Evolutionary conservation across 1,140 invertebrate species (phyloP), one percentile per base, ranked within the genome.

Genomic region (Ceratina japonica): DNA sequence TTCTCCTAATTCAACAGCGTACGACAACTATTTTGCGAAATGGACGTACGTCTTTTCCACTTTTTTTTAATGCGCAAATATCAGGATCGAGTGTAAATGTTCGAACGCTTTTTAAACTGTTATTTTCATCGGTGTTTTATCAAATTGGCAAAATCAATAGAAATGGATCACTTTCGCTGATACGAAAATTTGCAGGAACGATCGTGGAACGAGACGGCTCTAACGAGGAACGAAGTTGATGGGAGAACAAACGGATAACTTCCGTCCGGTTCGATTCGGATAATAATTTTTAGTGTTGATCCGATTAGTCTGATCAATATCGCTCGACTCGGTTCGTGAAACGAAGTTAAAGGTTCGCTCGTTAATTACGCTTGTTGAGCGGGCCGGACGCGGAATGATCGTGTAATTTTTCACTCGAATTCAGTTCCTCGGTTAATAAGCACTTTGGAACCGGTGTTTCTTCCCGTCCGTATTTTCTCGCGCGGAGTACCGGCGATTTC

Each of bases 351-450:
- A 82, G 69, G 70, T 75, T 52, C 66, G 64, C 51, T 79, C 82
- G 86, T 86, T 88, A 83, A 88, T 89, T 87, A 88, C 66, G 64
- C 64, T 61, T 69, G 65, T 49, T 75, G 80, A 83, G 78, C 59
- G 64, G 10, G 20, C 37, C 20, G 44, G 69, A 75, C 61, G 61
- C 66, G 75, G 86, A 37, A 87, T 87, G 80, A 86, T 69, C 37
- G 85, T 77, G 75, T 72, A 63, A 80, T 64, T 83, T 80, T 77
- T 66, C 56, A 61, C 37, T 74, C 24, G 44, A 52, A 82, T 63
- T 73, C 76, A 13, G 52, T 74, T 70, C 5, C 66, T 16, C 52
- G 31, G n/a, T 72, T n/a, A 56, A 84, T 52, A 62, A 63, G 10
- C 24, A 51, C 52, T 15, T 24, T 27, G 3, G 13, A 0, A 18